These are phyloP conservation scores for Gortyna flavago DNA, from an alignment of 2,888 invertebrate species.

Conservation along the genomic window DNA sequence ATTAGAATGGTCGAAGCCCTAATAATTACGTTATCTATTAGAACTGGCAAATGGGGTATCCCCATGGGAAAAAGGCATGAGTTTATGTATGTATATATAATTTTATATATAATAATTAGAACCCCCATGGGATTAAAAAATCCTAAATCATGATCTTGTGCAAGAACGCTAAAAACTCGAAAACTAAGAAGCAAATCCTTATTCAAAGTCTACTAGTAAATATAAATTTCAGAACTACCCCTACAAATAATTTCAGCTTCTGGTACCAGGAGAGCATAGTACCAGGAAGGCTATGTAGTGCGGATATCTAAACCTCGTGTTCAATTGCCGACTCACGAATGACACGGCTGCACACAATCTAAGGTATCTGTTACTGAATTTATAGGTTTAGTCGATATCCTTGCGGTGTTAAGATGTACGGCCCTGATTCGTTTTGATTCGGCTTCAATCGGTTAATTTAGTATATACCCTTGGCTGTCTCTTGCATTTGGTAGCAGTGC, in stretches of 20 bases:
- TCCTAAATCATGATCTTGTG: neutral
- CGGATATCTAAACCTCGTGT: neutral
- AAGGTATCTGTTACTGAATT: constrained; percentile 46
- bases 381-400: constrained; percentile 49
- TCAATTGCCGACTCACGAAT: constrained; percentile 27
- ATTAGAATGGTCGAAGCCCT: neutral
- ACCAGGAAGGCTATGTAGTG: neutral
- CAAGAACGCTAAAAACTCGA: neutral
- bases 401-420: constrained; percentile 51
- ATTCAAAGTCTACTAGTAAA: neutral
- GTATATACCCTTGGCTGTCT: constrained; percentile 16
- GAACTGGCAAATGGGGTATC: neutral
- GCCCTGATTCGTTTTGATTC: constrained; percentile 22
- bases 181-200: neutral
- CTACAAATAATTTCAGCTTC: neutral
- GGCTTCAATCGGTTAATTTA: constrained; percentile 30
- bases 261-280: constrained; percentile 5
- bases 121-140: neutral
- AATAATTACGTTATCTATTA: too few relatives aligned
- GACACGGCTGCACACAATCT: constrained; percentile 40
- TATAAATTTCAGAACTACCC: neutral
- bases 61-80: neutral
- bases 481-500: constrained; percentile 7
- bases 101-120: too few relatives aligned
- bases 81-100: neutral